Evolutionary conservation across 2,888 invertebrate genomes (phyloP), one percentile per base, ranked within the genome.

Genomic region (Meiosimyza platycephala): DNA sequence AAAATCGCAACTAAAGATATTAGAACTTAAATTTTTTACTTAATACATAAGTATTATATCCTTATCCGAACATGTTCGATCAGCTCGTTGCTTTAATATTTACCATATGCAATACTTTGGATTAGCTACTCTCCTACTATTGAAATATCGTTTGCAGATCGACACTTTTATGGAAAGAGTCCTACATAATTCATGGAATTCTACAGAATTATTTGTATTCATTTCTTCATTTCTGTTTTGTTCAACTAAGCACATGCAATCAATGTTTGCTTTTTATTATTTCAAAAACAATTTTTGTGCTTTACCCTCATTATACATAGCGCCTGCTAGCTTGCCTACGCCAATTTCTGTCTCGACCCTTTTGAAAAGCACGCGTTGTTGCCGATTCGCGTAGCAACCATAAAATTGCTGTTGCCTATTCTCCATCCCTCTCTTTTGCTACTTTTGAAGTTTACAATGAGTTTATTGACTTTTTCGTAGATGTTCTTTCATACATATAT

Each of bases 391-490:
- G 28, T 68, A n/a, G 57, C 33, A 57, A 57, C 47, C 47, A 48
- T 22, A 5, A 12, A 54, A 15, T 40, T 33, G 3, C 33, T 16
- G 15, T 66, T 54, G 28, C 28, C 28, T 28, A 28, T 28, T 28
- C 28, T 28, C 28, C 28, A 28, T 28, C 28, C 28, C 28, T 28
- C 28, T 28, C 28, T 28, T n/a, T 13, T 5, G 18, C 55, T 66
- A 18, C 18, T 47, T 57, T 55, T 33, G 15, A 47, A 50, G 64
- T 9, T 48, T 64, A 15, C n/a, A 63, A 48, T 40, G 33, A 54
- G 67, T 68, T 68, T 68, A 57, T 68, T 68, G 68, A 68, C 68
- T 68, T 47, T 18, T 28, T 28, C 28, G 28, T 28, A 28, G 28
- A 28, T 28, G 28, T 28, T 22, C 15, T 47, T 57, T 47, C 18